A percentile compares a stretch with the other conserved stretches of the same genome.
These are phyloP conservation scores for Dromiciops gliroides DNA, from an alignment of 2,113 vertebrate species.

Conservation along the genomic window DNA sequence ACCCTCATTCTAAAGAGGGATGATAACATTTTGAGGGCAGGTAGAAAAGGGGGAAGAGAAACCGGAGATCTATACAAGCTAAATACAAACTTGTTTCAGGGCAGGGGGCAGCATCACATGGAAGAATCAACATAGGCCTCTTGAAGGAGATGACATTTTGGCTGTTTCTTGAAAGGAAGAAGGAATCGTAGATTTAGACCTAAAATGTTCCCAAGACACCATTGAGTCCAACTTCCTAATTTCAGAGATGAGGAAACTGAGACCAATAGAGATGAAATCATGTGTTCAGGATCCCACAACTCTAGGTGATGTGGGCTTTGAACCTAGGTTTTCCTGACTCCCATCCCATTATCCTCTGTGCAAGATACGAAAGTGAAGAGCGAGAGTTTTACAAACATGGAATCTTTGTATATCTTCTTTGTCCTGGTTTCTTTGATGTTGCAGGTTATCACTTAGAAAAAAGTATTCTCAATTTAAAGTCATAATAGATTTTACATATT, in stretches of 20 bases:
- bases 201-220: too few relatives aligned
- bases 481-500: too few relatives aligned
- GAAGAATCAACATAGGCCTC: not conserved
- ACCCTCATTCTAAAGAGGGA: too few relatives aligned
- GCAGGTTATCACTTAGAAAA: too few relatives aligned
- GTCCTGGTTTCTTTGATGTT: too few relatives aligned
- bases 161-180: not conserved
- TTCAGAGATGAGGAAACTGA: not conserved
- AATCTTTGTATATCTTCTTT: too few relatives aligned
- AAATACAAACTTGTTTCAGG: not conserved
- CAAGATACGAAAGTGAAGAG: not conserved
- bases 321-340: not conserved
- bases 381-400: too few relatives aligned
- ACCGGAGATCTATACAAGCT: not conserved
- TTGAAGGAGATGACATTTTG: not conserved
- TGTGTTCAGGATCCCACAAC: not conserved
- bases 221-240: not conserved
- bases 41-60: not conserved
- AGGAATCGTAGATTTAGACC: not conserved
- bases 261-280: not conserved
- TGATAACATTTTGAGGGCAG: not conserved
- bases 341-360: not conserved
- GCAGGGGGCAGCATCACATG: not conserved
- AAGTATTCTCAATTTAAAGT: too few relatives aligned
- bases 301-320: not conserved